phyloP scores from a whole-genome alignment of 2,113 vertebrate species.

The Muscicapa adusta region DNA sequence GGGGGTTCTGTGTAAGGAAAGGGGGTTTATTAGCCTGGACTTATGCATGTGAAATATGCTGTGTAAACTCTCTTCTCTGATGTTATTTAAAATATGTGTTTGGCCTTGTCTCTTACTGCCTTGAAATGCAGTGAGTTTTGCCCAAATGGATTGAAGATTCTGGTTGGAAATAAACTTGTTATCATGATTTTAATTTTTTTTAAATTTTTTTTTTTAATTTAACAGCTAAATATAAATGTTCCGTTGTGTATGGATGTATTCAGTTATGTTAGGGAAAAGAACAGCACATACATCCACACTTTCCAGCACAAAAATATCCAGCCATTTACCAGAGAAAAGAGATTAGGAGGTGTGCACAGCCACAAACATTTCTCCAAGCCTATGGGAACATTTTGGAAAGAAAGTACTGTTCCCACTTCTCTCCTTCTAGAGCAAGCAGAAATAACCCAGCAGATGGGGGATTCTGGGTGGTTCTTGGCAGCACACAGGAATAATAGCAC shows the following conservation, averaged over 20 bases:
- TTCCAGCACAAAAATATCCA: slow-evolving; percentile 6
- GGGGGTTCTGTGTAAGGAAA: background rate
- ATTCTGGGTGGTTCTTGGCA: background rate
- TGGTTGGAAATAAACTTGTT: slow-evolving; percentile 3
- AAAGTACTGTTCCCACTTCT: background rate
- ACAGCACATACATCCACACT: slow-evolving; percentile 7
- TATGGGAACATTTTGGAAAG: background rate
- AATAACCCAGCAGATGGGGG: background rate
- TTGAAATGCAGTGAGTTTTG: background rate
- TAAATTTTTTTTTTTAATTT: background rate
- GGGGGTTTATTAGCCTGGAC: background rate
- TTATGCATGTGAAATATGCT: slow-evolving; percentile 3
- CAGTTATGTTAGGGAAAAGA: background rate
- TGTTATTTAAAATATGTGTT: background rate
- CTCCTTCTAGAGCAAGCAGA: background rate
- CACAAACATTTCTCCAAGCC: background rate
- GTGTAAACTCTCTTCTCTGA: background rate
- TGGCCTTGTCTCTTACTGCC: background rate
- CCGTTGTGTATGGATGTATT: background rate
- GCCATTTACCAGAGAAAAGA: background rate
- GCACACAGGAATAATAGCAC: background rate
- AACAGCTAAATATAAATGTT: slow-evolving; percentile 19
- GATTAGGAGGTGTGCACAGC: background rate
- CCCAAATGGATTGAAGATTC: background rate
- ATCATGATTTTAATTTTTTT: background rate